Evolutionary conservation across 2,888 invertebrate genomes (phyloP), one percentile per base, ranked within the genome.

Genomic region (Idaea dimidiata): DNA sequence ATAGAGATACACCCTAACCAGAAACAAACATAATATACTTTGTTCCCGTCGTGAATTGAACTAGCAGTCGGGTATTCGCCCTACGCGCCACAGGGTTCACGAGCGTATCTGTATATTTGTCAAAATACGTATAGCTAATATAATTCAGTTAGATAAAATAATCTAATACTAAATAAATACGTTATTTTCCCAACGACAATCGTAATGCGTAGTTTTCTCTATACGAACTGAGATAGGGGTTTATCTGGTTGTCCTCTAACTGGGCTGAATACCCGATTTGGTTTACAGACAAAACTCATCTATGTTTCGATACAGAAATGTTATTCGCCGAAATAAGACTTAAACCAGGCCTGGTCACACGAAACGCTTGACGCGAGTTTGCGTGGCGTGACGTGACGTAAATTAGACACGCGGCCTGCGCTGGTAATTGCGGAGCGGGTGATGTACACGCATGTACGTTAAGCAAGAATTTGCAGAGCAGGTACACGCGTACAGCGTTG

Each of bases 171-270:
- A 43, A 43, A 43, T 43, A 43, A 43, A 43, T 43, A 43, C 43
- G 43, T 58, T 24, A 24, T 53, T 32, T 32, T 54, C 31, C n/a
- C 17, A 14, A 10, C 17, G 17, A 58, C 55, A 56, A 24, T 66
- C 58, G 63, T 18, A 58, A 16, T 24, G 59, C 58, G 56, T 63
- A 63, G 59, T 66, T 68, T 66, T 62, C 59, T 61, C 8, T 53
- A 16, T 3, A 0, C 59, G 53, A 55, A 17, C 55, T 8, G n/a
- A 24, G 43, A 43, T 43, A 43, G 43, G 43, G 43, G 43, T 43
- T 43, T 43, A 43, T 43, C 43, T 8, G 43, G 43, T 14, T 43
- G 43, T 43, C 43, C 43, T 43, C 43, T 43, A 14, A 43, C 43
- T 14, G 10, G 43, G 14, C 14, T 43, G 43, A 43, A 43, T 43